These are phyloP conservation scores for Siderastrea radians DNA, from an alignment of 92 coral and sea anemone species.

Conservation along the genomic window DNA sequence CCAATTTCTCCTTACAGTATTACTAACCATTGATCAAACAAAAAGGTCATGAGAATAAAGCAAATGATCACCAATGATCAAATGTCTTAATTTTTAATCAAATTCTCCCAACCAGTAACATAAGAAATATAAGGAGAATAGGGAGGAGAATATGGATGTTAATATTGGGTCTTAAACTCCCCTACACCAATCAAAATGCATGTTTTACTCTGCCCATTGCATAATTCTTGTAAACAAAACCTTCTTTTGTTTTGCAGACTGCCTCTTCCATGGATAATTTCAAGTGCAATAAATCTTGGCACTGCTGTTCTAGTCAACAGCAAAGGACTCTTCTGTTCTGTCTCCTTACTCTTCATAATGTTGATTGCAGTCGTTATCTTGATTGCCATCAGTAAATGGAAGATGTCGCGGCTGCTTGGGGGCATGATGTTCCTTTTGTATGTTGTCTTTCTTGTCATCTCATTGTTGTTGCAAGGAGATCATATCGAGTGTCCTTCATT, in stretches of 20 bases:
- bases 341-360: constrained; percentile 90
- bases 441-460: constrained; percentile 76
- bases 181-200: background rate
- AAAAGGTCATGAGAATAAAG: too few relatives aligned
- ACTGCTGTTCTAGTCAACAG: constrained; percentile 73
- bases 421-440: constrained; percentile 84
- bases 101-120: too few relatives aligned
- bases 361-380: constrained; percentile 76
- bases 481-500: constrained; percentile 38
- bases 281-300: constrained; percentile 71
- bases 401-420: constrained; percentile 89
- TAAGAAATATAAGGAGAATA: too few relatives aligned
- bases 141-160: too few relatives aligned
- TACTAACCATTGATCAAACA: too few relatives aligned
- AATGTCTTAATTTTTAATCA: too few relatives aligned
- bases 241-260: constrained; percentile 60
- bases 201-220: background rate
- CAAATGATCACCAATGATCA: too few relatives aligned
- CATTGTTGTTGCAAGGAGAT: constrained; percentile 72
- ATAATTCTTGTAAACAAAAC: background rate
- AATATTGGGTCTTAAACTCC: too few relatives aligned
- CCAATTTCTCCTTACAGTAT: too few relatives aligned
- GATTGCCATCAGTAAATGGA: constrained; percentile 92
- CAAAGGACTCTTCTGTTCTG: constrained; percentile 88
- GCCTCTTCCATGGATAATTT: constrained; percentile 93